These are phyloP conservation scores for Patella depressa DNA, from an alignment of 2,888 invertebrate species.

Conservation along the genomic window DNA sequence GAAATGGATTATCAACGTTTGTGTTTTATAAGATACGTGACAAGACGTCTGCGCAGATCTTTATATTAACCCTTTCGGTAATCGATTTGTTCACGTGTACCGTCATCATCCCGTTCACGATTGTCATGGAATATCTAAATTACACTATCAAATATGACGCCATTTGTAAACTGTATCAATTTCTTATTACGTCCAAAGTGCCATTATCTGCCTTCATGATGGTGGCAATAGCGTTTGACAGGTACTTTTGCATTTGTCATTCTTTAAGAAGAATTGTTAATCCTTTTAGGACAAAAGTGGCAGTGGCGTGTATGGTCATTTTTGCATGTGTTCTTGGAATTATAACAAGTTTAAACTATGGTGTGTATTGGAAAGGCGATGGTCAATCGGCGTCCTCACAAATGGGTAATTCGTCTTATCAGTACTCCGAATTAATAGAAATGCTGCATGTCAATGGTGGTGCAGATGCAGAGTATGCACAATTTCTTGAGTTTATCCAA, in stretches of 20 bases:
- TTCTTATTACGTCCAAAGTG: constrained; percentile 62
- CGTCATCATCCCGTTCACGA: constrained; percentile 48
- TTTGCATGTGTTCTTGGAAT: constrained; percentile 50
- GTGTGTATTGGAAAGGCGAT: constrained; percentile 38
- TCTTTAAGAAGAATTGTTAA: constrained; percentile 53
- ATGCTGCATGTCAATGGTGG: not conserved
- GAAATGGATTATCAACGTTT: constrained; percentile 59
- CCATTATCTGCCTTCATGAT: constrained; percentile 66
- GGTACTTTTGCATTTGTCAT: constrained; percentile 67
- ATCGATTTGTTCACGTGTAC: constrained; percentile 49
- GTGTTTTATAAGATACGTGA: constrained; percentile 57
- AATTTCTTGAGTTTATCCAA: not conserved
- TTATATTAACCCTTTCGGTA: constrained; percentile 51
- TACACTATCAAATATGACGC: constrained; percentile 50
- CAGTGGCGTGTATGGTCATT: constrained; percentile 44
- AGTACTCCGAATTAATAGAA: not conserved
- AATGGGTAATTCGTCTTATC: not conserved
- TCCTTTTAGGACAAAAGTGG: constrained; percentile 43
- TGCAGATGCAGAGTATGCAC: not conserved
- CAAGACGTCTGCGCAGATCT: constrained; percentile 54
- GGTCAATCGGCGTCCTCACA: not conserved
- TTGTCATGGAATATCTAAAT: constrained; percentile 41
- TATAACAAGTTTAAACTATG: constrained; percentile 49
- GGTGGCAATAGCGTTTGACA: constrained; percentile 65
- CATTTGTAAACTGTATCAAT: constrained; percentile 60